Evolutionary conservation across 2,888 invertebrate species (phyloP).

Genomic region (Nephrotoma flavescens): DNA sequence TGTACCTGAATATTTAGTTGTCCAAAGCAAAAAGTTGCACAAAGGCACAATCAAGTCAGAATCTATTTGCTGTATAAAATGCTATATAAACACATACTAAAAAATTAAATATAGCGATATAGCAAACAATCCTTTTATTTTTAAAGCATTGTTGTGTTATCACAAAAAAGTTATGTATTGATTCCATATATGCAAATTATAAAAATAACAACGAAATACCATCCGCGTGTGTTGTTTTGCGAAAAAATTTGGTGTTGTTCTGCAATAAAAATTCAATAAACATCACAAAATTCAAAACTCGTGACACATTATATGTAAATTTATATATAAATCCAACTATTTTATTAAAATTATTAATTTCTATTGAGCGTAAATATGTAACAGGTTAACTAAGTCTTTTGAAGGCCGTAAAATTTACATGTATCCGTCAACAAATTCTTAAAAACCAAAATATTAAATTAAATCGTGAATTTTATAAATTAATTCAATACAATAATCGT

Average conservation of each 20-base stretch:
- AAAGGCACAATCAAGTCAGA: neutral
- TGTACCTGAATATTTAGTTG: too few species aligned
- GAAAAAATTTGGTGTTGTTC: neutral
- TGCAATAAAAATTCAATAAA: neutral
- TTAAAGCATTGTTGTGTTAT: too few species aligned
- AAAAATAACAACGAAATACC: neutral
- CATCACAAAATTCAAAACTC: neutral
- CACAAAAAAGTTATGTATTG: neutral
- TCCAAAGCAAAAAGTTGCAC: neutral
- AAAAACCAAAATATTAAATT: too few species aligned
- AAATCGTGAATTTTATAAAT: too few species aligned
- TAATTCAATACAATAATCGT: too few species aligned
- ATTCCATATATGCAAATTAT: neutral
- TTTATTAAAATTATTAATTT: neutral
- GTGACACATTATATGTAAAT: neutral
- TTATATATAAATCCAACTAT: too few species aligned
- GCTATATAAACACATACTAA: neutral
- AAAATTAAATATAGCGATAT: neutral
- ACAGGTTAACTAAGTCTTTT: neutral
- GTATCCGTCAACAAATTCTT: neutral
- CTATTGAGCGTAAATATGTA: neutral
- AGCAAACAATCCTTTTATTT: neutral
- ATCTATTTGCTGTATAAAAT: neutral
- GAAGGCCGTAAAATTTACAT: neutral
- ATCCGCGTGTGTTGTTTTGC: neutral